Evolutionary conservation across 2,797 vertebrate species (phyloP).

Genomic region (Zenarchopterus dispar): DNA sequence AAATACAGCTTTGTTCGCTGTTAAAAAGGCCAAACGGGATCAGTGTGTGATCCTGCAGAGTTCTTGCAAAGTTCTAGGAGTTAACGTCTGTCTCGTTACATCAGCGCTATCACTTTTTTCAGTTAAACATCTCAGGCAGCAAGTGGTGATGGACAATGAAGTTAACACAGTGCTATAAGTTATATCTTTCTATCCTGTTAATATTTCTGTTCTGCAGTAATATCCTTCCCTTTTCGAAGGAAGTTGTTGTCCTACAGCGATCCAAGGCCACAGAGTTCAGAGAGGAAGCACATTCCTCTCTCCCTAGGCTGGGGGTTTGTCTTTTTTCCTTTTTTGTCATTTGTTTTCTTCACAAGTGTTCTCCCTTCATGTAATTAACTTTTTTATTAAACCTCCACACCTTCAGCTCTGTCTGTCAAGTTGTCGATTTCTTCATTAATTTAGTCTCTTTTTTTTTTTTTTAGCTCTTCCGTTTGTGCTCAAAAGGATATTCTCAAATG

Average conservation of each 20-base stretch:
- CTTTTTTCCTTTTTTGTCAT: slow-evolving; percentile 41
- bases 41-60: background rate
- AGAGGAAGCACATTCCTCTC: slow-evolving; percentile 68
- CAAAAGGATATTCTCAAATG: slow-evolving; percentile 77
- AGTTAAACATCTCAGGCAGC: slow-evolving; percentile 72
- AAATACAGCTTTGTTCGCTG: slow-evolving; percentile 1
- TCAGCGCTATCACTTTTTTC: slow-evolving; percentile 60
- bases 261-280: slow-evolving; percentile 78
- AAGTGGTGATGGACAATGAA: slow-evolving; percentile 82
- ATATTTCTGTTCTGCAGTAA: slow-evolving; percentile 82
- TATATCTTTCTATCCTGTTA: slow-evolving; percentile 81
- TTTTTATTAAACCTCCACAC: slow-evolving; percentile 48
- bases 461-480: slow-evolving; percentile 59
- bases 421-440: slow-evolving; percentile 32
- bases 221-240: slow-evolving; percentile 81
- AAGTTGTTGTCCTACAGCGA: slow-evolving; percentile 80
- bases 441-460: slow-evolving; percentile 62
- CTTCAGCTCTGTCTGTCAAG: slow-evolving; percentile 64
- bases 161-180: slow-evolving; percentile 86
- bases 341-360: slow-evolving; percentile 15
- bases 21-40: slow-evolving; percentile 1
- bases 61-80: slow-evolving; percentile 20
- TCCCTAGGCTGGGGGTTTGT: slow-evolving; percentile 57
- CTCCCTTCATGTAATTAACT: slow-evolving; percentile 58
- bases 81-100: slow-evolving; percentile 39